A percentile compares a stretch with the other conserved stretches of the same genome.
Evolutionary conservation across 2,113 vertebrate genomes (phyloP).

Genomic region (Cercopithecus mona): DNA sequence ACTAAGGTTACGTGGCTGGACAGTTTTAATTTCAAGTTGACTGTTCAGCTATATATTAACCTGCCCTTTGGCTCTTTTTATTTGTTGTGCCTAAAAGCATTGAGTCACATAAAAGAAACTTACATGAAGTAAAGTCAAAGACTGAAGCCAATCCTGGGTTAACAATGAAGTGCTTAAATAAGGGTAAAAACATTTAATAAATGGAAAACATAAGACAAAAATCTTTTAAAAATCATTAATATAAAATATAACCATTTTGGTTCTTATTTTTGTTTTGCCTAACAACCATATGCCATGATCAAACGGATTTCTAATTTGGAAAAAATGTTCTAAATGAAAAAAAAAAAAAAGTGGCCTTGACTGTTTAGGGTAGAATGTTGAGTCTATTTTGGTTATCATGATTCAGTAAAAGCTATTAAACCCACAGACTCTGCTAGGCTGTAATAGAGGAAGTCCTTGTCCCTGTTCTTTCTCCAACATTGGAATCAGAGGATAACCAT

Average conservation of each 20-base stretch:
- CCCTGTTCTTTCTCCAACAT: slow-evolving; percentile 55
- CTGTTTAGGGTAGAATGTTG: slow-evolving; percentile 18
- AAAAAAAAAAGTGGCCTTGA: not conserved
- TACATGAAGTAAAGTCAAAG: not conserved
- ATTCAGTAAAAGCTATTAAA: slow-evolving; percentile 73
- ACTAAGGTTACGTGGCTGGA: not conserved
- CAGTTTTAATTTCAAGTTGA: not conserved
- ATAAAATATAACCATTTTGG: not conserved
- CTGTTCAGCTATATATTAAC: not conserved
- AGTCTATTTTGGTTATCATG: slow-evolving; percentile 69
- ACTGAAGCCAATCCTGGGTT: not conserved
- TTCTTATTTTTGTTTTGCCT: not conserved
- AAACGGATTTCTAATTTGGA: not conserved
- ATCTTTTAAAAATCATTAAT: not conserved
- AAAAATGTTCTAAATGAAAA: not conserved
- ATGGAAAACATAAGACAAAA: not conserved
- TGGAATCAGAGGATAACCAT: slow-evolving; percentile 66
- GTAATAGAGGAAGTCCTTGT: slow-evolving; percentile 65
- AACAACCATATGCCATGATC: not conserved
- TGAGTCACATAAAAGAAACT: not conserved
- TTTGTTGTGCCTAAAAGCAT: not conserved
- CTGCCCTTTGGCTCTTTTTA: not conserved
- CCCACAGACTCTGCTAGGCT: slow-evolving; percentile 66
- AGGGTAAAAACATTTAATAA: not conserved
- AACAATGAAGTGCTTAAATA: not conserved